Conservation (phyloP, 2,797 vertebrate species). For the Telmatherina bonti region DNA sequence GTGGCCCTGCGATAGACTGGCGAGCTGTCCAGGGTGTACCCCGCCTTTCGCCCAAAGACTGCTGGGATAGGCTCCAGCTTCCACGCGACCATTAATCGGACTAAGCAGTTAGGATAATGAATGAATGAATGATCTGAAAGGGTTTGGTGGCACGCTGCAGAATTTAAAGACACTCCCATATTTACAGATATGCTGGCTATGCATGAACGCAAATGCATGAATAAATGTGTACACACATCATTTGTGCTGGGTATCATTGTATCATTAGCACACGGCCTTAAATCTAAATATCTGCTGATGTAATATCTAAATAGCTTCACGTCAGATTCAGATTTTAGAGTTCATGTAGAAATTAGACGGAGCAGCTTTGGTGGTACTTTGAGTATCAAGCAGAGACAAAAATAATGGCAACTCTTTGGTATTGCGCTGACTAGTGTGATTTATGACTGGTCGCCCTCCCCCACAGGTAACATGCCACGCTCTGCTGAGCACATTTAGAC, state of each 20-base stretch:
- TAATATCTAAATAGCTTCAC: neutral
- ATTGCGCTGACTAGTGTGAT: conserved; percentile 66
- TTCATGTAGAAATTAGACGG: neutral
- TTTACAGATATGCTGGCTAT: neutral
- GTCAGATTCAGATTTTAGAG: neutral
- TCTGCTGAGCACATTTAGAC: conserved; percentile 35
- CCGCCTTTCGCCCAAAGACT: too few species aligned
- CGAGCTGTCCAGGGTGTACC: too few species aligned
- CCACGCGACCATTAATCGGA: too few species aligned
- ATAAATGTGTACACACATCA: conserved; percentile 6
- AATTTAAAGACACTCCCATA: conserved; percentile 23
- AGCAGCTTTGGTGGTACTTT: conserved; percentile 3
- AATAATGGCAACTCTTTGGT: conserved; percentile 59
- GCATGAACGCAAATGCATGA: neutral
- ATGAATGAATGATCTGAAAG: conserved; percentile 38
- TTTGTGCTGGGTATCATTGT: conserved; percentile 12
- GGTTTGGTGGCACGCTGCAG: neutral
- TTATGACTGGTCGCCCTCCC: conserved; percentile 57
- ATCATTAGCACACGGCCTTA: conserved; percentile 38
- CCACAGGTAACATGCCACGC: conserved; percentile 49
- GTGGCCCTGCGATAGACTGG: too few species aligned
- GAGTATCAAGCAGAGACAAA: conserved; percentile 36
- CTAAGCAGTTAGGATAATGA: too few species aligned
- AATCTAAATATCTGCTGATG: conserved; percentile 10
- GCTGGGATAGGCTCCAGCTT: too few species aligned